Evolutionary conservation across 2,797 vertebrate species (phyloP).

Genomic region (Nyctalus aviator): DNA sequence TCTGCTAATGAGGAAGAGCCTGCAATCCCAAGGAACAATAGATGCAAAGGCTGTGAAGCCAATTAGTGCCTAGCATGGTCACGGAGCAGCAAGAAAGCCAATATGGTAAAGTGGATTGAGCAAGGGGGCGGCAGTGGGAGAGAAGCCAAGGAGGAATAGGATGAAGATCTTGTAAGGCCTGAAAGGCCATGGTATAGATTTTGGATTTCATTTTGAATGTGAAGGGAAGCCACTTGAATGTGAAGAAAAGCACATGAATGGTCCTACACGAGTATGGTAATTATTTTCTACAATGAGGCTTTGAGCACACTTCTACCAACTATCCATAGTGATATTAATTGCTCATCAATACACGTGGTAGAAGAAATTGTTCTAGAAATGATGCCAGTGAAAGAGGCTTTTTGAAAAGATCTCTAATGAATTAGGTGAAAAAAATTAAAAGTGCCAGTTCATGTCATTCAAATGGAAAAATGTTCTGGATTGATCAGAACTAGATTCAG

Average conservation of each 20-base stretch:
- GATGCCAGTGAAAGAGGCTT: constrained; percentile 99
- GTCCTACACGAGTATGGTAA: constrained; percentile 96
- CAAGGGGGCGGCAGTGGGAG: too few relatives aligned
- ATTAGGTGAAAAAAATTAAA: constrained; percentile 95
- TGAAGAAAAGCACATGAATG: background rate
- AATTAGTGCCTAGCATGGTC: background rate
- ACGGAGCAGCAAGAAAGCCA: background rate
- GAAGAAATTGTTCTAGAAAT: constrained; percentile 97
- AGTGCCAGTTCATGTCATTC: constrained; percentile 95
- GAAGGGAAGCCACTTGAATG: background rate
- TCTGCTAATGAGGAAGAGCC: background rate
- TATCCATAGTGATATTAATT: constrained; percentile 96
- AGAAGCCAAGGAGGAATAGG: background rate
- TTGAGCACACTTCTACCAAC: constrained; percentile 97
- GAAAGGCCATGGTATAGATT: background rate
- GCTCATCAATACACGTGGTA: constrained; percentile 94
- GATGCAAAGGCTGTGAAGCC: background rate
- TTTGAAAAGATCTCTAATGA: constrained; percentile 95
- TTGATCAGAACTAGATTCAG: constrained; percentile 97
- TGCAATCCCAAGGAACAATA: background rate
- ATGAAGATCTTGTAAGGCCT: background rate
- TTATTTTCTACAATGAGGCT: constrained; percentile 98
- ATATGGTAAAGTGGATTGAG: background rate
- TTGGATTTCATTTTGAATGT: background rate
- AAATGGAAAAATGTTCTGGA: constrained; percentile 98